Base-by-base conservation (phyloP, 2,888 invertebrate species). In the Druceiella hillmani region DNA sequence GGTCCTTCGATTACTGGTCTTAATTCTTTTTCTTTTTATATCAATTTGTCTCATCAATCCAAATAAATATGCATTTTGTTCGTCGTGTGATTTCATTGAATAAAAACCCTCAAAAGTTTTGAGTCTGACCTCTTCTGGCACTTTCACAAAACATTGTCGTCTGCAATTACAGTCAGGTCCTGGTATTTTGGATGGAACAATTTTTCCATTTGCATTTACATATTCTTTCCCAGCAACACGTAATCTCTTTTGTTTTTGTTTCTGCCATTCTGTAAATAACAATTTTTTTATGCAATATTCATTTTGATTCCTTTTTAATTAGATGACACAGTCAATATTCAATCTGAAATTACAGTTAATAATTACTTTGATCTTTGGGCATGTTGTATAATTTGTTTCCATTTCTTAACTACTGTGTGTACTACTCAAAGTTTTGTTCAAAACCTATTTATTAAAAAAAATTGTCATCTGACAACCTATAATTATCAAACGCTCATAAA, bases 1-100 rank as follows among this genome's bases (percentile, higher is more conserved):
- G 17, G 75, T 74, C 38, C 75, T 58, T 25, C 75, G 56, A 40
- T 70, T 74, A 47, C 72, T 74, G 9, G 64, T 61, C 52, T 74
- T 70, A 2, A 72, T 72, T 53, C 74, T 62, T 59, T 74, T 75
- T 54, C 75, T 60, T 53, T 74, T 73, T 1, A 75, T 73, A 53
- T 75, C 74, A 4, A 74, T 71, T 54, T 74, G 74, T 43, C 74
- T 62, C 67, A 75, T 75, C 2, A 75, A 61, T 12, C 75, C 75
- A 58, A 73, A 75, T 45, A 75, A 59, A 54, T 75, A 75, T 16
- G 75, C 74, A 59, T 75, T 75, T 55, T 75, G 75, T 55, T 75
- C 75, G 58, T 75, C 75, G 52, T 75, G 74, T 13, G 68, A 70
- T 55, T 74, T 73, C 64, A 75, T 69, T 3, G 69, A 64, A 49